Evolutionary conservation across 2,888 invertebrate species (phyloP).

Genomic region (Trachelus tabidus): DNA sequence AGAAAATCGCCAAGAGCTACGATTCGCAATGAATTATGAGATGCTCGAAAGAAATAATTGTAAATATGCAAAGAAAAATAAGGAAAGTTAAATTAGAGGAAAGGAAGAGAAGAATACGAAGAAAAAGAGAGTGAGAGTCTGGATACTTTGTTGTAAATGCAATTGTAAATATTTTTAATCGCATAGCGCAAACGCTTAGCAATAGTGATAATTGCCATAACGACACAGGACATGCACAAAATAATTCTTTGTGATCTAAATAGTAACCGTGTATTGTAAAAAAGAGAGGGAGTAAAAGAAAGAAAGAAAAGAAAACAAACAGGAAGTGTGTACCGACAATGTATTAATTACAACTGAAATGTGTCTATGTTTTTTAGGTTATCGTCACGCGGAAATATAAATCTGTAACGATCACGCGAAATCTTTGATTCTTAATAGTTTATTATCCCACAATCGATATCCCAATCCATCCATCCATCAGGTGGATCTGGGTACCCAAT

Average conservation of each 20-base stretch:
- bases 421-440: neutral
- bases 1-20: no score
- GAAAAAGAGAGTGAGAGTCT: neutral
- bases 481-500: no score
- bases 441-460: no score
- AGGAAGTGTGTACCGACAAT: neutral
- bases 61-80: neutral
- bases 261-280: constrained; percentile 24
- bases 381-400: constrained; percentile 33
- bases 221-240: constrained; percentile 52
- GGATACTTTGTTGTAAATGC: constrained; percentile 30
- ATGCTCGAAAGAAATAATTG: neutral
- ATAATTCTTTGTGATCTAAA: constrained; percentile 25
- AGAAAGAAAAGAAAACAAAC: neutral
- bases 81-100: no score
- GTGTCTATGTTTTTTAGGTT: constrained; percentile 39
- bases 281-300: neutral
- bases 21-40: no score
- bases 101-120: no score
- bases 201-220: constrained; percentile 42
- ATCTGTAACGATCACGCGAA: constrained; percentile 9
- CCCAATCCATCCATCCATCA: no score
- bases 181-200: constrained; percentile 43
- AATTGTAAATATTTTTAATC: constrained; percentile 39
- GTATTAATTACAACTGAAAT: constrained; percentile 25